These are phyloP conservation scores for Tromatobia lineatoria DNA, from an alignment of 2,888 invertebrate species.

Conservation along the genomic window DNA sequence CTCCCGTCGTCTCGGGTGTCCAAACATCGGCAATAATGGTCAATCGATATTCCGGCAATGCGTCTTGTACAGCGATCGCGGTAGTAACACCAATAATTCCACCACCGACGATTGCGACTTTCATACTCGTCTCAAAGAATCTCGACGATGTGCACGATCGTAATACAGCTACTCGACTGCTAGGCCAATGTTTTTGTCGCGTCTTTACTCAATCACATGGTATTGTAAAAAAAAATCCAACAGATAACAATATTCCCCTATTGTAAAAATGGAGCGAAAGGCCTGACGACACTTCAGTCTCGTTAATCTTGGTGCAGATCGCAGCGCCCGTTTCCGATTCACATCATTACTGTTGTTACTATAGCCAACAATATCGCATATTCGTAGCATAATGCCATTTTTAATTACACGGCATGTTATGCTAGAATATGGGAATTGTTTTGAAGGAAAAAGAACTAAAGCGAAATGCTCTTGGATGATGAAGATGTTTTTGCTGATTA, in stretches of 20 bases:
- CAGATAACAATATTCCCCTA: not conserved
- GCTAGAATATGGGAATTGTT: constrained; percentile 80
- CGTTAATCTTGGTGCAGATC: not conserved
- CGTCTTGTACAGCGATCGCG: constrained; percentile 89
- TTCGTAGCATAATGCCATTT: constrained; percentile 80
- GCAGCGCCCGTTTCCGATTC: not conserved
- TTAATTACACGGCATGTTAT: constrained; percentile 76
- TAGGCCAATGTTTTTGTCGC: not conserved
- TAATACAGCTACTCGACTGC: not conserved
- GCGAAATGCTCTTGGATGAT: not conserved
- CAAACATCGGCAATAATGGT: constrained; percentile 89
- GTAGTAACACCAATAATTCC: constrained; percentile 91
- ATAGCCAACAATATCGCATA: constrained; percentile 76
- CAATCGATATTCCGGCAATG: constrained; percentile 87
- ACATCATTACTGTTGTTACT: not conserved
- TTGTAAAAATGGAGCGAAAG: not conserved
- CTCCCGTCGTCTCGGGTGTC: constrained; percentile 91
- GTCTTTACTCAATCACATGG: not conserved
- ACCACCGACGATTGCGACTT: constrained; percentile 90
- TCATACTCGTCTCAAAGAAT: constrained; percentile 71
- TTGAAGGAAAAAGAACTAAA: not conserved
- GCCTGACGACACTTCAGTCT: not conserved
- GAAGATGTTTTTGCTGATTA: not conserved
- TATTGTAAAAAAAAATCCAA: not conserved
- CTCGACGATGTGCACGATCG: not conserved